Evolutionary conservation across 2,797 vertebrate species (phyloP).

Genomic region (Sebastes taczanowskii): DNA sequence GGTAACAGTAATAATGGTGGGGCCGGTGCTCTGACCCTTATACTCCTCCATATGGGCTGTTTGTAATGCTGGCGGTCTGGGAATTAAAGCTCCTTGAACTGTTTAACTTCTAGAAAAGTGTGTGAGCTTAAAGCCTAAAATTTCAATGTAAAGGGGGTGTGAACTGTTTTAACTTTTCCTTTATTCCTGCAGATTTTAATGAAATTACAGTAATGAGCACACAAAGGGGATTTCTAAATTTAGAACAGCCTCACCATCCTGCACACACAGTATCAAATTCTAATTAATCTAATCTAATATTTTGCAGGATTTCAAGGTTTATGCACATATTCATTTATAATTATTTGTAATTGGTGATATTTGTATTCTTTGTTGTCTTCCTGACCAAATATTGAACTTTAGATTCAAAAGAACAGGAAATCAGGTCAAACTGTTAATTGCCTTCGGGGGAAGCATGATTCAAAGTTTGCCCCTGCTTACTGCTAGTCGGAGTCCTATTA

Average conservation of each 20-base stretch:
- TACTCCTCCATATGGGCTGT: neutral
- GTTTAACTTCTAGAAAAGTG: neutral
- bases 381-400: constrained; percentile 33
- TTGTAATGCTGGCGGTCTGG: neutral
- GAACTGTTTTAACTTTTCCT: neutral
- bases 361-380: neutral
- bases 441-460: constrained; percentile 38
- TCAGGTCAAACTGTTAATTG: constrained; percentile 58
- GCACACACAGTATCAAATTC: neutral
- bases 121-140: neutral
- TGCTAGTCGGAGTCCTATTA: constrained; percentile 35
- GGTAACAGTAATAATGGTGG: neutral
- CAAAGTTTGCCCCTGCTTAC: constrained; percentile 16
- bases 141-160: neutral
- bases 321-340: neutral
- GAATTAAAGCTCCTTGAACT: neutral
- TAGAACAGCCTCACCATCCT: neutral
- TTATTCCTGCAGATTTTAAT: neutral
- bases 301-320: neutral
- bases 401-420: constrained; percentile 52
- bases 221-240: neutral
- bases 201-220: neutral
- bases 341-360: neutral
- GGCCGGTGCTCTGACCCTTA: neutral
- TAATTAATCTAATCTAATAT: neutral